Evolutionary conservation across 2,797 vertebrate species (phyloP), one percentile per base, ranked within the genome.

Genomic region (Heterohyrax brucei): DNA sequence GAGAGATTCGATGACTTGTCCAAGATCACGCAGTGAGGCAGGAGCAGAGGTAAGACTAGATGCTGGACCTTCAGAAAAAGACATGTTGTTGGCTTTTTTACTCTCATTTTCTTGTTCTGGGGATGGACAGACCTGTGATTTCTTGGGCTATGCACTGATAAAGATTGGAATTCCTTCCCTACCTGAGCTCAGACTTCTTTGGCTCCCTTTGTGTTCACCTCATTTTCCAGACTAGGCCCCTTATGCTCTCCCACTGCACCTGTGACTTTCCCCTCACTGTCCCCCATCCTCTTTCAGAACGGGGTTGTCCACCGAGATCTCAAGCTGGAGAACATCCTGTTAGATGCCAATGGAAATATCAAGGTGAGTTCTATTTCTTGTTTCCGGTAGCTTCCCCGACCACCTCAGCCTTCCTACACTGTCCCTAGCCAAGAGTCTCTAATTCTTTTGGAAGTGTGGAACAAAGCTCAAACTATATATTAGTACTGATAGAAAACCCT

Each of bases 301-400:
- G 99, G 99, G 73, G 98, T 99, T 12, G 99, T 99, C 5, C 99
- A 99, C 98, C 98, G 99, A 5, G 99, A 99, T 98, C 99, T 99
- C 98, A 99, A 99, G 98, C 98, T 99, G 97, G 99, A 99, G 98
- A 99, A 99, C 98, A 99, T 99, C 98, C 99, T 99, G 91, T 98
- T 99, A 13, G 99, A 99, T 46, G 98, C 98, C 30, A 99, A 98
- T 0, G 99, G 99, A 66, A 99, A 99, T 92, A 99, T 99, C 93
- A 99, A 99, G 99, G 99, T 99, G 97, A 98, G 98, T 28, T 72
- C 22, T n/a, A 14, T 26, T 89, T 75, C 48, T 77, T 8, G 2
- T 82, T 87, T 78, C 81, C 30, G 50, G 28, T 64, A 39, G 9
- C 78, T 30, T 61, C 26, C 19, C 14, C 0, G 1, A 26, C 46